These are phyloP conservation scores for Takifugu ocellatus DNA, from an alignment of 2,797 vertebrate species.

Conservation along the genomic window DNA sequence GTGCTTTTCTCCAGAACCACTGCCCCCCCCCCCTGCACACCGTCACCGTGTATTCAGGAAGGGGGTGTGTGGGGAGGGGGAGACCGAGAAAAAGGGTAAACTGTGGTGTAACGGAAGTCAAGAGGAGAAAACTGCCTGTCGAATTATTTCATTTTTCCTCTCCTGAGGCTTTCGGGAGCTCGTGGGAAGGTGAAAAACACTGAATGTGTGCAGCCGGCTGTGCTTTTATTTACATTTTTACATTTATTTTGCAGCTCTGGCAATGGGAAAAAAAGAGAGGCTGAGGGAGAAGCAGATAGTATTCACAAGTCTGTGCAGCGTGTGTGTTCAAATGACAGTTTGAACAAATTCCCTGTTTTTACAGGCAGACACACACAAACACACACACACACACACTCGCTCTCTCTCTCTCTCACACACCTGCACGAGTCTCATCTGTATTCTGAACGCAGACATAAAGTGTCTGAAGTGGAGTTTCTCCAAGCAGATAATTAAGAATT, in stretches of 20 bases:
- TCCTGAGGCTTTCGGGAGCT: conserved; percentile 50
- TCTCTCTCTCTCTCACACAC: neutral
- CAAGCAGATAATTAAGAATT: conserved; percentile 19
- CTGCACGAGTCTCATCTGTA: conserved; percentile 28
- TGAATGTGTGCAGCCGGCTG: conserved; percentile 47
- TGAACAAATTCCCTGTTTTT: conserved; percentile 6
- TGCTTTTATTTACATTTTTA: conserved; percentile 8
- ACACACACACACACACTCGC: conserved; percentile 6
- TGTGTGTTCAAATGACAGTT: conserved; percentile 28
- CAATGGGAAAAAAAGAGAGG: conserved; percentile 28
- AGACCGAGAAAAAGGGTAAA: conserved; percentile 38
- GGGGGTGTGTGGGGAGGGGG: conserved; percentile 3
- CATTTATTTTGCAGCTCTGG: conserved; percentile 21
- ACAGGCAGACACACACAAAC: neutral
- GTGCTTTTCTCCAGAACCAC: conserved; percentile 52
- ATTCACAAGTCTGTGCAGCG: conserved; percentile 30
- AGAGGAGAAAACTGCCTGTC: conserved; percentile 54
- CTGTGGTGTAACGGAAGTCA: conserved; percentile 26
- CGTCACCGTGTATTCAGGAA: conserved; percentile 30
- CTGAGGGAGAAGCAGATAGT: conserved; percentile 24
- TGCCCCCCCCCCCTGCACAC: conserved; percentile 22
- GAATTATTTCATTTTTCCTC: conserved; percentile 55
- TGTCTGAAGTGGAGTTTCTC: conserved; percentile 26
- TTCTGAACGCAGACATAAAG: conserved; percentile 39
- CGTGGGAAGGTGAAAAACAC: conserved; percentile 50